A percentile compares a stretch with the other conserved stretches of the same genome.
phyloP scores from a whole-genome alignment of 2,888 invertebrate genomes.

The Plagodis pulveraria region DNA sequence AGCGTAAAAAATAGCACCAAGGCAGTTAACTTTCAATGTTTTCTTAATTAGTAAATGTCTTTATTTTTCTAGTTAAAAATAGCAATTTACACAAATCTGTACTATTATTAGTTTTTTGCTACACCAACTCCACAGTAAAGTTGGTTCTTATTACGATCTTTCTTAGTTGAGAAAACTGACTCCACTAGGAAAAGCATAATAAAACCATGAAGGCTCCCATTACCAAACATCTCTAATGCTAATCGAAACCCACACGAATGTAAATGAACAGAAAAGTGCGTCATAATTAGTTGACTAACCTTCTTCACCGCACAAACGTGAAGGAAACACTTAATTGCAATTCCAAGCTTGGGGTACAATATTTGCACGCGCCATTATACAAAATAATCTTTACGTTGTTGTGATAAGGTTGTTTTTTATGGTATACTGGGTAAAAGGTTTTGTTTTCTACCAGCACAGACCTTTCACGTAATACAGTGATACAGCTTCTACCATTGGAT shows the following conservation, averaged over 20 bases:
- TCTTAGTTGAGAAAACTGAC: slow-evolving; percentile 1
- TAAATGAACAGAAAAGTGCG: slow-evolving; percentile 50
- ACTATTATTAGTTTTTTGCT: no score
- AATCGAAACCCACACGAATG: slow-evolving; percentile 39
- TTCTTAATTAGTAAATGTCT: no score
- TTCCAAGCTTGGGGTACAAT: slow-evolving; percentile 43
- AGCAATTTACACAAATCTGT: no score
- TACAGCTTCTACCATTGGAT: slow-evolving; percentile 3
- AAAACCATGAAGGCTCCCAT: slow-evolving; percentile 7
- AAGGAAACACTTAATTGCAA: slow-evolving; percentile 64
- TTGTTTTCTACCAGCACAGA: slow-evolving; percentile 27
- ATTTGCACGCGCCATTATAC: slow-evolving; percentile 19
- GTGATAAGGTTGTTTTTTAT: slow-evolving; percentile 38
- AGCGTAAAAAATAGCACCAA: no score
- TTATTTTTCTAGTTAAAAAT: no score
- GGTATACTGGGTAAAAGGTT: slow-evolving; percentile 12
- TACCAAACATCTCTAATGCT: slow-evolving; percentile 21
- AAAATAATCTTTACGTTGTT: slow-evolving; percentile 30
- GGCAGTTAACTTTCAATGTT: no score
- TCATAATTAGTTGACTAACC: slow-evolving; percentile 61
- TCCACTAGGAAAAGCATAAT: slow-evolving; percentile 10
- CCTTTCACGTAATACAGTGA: slow-evolving; percentile 14
- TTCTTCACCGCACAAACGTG: slow-evolving; percentile 51
- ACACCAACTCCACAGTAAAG: no score
- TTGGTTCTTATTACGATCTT: no score